Base-by-base conservation (phyloP, 2,797 vertebrate genomes). In the Sebastolobus altivelis region DNA sequence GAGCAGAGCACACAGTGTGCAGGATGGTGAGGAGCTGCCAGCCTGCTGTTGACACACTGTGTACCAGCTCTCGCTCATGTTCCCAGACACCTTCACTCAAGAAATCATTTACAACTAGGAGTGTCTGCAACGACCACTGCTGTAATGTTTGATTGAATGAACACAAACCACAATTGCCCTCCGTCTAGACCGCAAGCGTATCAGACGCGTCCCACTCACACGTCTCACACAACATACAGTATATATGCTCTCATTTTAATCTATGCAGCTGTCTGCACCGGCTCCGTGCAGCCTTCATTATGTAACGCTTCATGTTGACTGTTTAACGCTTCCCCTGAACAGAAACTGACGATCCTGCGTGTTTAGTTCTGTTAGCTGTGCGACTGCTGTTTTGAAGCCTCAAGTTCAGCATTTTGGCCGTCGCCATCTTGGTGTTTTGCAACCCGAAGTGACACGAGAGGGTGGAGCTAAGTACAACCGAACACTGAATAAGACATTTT, bases 11-110 rank as follows among this genome's bases (percentile, higher is more conserved):
- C 35, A 75, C 16, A 29, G 54, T n/a, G 58, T 35, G 63, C 9
- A 27, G 35, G 33, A 38, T 22, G 33, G 9, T 2, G 37, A 69
- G 27, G 33, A 69, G 18, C 61, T 63, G 61, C 77, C 59, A 8
- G 35, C 6, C 54, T 43, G 63, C 12, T 72, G 63, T 13, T 33
- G 55, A 72, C 65, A 61, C 37, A 59, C 60, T 25, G 11, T 29
- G 12, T 16, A 33, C 59, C 6, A 49, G 37, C 43, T n/a, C 5
- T 18, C 2, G 1, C 55, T 55, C 13, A 10, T 58, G 58, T 82
- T 79, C 73, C 71, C 35, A 66, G 61, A 70, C 79, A 31, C 8
- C 18, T 61, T 74, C 27, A 67, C 73, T 35, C 40, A 71, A 70
- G 18, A 75, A 33, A 65, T 54, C 6, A 13, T 22, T 27, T 46